Conservation (phyloP, 2,797 vertebrate species). For the Poeciliopsis turneri region DNA sequence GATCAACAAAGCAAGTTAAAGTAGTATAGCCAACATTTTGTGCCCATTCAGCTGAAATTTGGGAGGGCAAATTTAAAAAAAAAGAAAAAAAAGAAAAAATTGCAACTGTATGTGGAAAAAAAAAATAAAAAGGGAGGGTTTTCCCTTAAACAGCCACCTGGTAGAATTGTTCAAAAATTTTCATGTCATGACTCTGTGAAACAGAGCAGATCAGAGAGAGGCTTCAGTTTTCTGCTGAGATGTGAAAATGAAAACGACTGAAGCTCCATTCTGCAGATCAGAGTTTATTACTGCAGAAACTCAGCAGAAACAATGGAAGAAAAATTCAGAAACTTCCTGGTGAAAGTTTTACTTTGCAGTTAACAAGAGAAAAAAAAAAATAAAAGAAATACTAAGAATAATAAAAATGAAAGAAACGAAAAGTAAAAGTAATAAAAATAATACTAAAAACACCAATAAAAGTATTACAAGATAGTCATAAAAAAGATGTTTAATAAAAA, state of each 20-base stretch:
- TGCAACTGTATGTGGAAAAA: constrained; percentile 80
- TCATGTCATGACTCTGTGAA: constrained; percentile 85
- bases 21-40: constrained; percentile 72
- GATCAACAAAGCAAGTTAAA: constrained; percentile 73
- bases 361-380: too few species aligned
- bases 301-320: background rate
- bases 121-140: constrained; percentile 68
- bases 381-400: too few species aligned
- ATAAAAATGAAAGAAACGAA: background rate
- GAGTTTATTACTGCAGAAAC: background rate
- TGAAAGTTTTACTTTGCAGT: too few species aligned
- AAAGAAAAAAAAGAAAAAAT: constrained; percentile 65
- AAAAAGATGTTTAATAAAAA: too few species aligned
- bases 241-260: background rate
- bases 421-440: background rate
- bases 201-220: background rate
- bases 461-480: background rate
- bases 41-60: constrained; percentile 78
- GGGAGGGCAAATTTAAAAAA: constrained; percentile 75
- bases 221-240: background rate
- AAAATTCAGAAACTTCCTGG: background rate
- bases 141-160: constrained; percentile 93
- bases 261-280: background rate
- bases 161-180: constrained; percentile 89
- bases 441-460: background rate